Evolutionary conservation across 1,140 invertebrate species (phyloP).

Genomic region (Geopemphigus sp.): DNA sequence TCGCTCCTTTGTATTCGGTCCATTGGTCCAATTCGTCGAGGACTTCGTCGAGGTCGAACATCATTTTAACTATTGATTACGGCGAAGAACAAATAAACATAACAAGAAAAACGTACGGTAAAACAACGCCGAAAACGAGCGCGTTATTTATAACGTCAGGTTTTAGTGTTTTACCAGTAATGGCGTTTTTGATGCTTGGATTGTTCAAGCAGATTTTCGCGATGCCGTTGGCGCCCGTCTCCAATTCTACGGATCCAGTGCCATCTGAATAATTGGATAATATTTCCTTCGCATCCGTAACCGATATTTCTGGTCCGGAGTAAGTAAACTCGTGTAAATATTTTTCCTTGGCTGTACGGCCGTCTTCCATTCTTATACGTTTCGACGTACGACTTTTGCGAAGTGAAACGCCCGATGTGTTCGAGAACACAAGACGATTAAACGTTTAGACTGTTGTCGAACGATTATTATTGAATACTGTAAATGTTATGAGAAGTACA

Average conservation of each 20-base stretch:
- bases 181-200: slow-evolving; percentile 23
- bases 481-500: too few relatives aligned
- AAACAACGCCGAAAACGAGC: slow-evolving; percentile 51
- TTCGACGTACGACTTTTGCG: background rate
- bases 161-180: slow-evolving; percentile 5
- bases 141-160: background rate
- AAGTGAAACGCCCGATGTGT: background rate
- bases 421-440: too few relatives aligned
- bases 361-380: background rate
- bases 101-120: background rate
- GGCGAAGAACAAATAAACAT: background rate
- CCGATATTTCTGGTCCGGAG: background rate
- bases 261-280: background rate
- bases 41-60: slow-evolving; percentile 60
- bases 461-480: too few relatives aligned
- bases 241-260: background rate
- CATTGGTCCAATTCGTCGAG: slow-evolving; percentile 58
- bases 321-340: slow-evolving; percentile 5
- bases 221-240: background rate
- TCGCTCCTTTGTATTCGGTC: slow-evolving; percentile 61
- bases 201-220: slow-evolving; percentile 37
- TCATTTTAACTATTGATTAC: slow-evolving; percentile 60
- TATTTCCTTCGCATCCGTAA: background rate
- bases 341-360: background rate
- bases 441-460: too few relatives aligned